phyloP scores from a whole-genome alignment of 1,140 invertebrate genomes.

The Calosoma granatense region DNA sequence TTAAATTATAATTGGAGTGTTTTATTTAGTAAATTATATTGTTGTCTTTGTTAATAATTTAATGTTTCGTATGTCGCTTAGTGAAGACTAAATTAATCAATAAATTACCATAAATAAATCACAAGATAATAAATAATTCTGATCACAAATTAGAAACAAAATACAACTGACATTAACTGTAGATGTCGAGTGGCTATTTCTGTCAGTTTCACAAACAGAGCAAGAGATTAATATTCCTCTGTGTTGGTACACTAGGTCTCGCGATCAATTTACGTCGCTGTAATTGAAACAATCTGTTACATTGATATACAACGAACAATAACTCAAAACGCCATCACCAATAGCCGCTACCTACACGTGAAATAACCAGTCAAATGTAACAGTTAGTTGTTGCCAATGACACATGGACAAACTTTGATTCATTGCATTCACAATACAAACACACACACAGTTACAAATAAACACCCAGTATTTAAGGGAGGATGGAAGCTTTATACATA shows the following conservation, averaged over 20 bases:
- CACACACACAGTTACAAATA: too few species aligned
- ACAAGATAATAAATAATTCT: not conserved
- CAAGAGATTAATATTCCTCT: not conserved
- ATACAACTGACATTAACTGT: not conserved
- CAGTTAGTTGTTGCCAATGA: not conserved
- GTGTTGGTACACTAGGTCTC: not conserved
- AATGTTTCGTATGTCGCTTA: conserved; percentile 8
- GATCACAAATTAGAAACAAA: not conserved
- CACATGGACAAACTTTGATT: not conserved
- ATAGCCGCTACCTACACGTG: too few species aligned
- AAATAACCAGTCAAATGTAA: too few species aligned
- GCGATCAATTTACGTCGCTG: not conserved
- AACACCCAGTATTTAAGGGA: too few species aligned
- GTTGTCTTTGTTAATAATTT: conserved; percentile 11
- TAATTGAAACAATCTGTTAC: not conserved
- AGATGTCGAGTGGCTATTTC: not conserved
- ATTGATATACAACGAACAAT: not conserved
- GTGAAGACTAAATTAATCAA: not conserved
- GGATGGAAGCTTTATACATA: too few species aligned
- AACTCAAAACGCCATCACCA: not conserved
- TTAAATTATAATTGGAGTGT: not conserved
- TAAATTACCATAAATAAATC: not conserved
- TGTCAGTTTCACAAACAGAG: not conserved
- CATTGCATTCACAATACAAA: not conserved
- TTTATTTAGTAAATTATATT: conserved; percentile 13